Conservation (phyloP, 2,797 vertebrate genomes). For the Sebastes itinus region DNA sequence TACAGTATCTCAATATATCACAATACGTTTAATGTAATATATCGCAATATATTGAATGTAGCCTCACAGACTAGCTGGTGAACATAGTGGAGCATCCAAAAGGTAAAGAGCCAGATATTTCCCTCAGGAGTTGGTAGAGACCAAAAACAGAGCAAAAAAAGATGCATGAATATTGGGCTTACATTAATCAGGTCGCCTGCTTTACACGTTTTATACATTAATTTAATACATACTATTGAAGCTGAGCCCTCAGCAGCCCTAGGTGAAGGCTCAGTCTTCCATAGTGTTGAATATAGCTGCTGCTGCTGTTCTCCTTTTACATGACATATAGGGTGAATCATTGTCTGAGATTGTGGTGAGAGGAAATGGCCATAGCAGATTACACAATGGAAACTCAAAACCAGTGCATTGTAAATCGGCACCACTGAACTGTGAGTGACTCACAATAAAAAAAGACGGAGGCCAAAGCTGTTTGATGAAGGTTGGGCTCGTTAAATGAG, state of each 20-base stretch:
- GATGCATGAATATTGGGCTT: not conserved
- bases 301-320: constrained; percentile 20
- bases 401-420: constrained; percentile 40
- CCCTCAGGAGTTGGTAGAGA: not conserved
- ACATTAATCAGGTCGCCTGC: not conserved
- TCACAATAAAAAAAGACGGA: constrained; percentile 48
- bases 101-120: not conserved
- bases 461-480: constrained; percentile 40
- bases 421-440: constrained; percentile 47
- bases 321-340: constrained; percentile 65
- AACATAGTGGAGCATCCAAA: not conserved
- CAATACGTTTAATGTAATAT: too few species aligned
- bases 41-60: not conserved
- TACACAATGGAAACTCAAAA: constrained; percentile 61
- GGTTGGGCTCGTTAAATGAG: constrained; percentile 6
- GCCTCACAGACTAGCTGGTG: not conserved
- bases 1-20: not conserved
- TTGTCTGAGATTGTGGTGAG: constrained; percentile 57
- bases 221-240: not conserved
- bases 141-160: not conserved
- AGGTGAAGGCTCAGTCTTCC: constrained; percentile 15
- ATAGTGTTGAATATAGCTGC: not conserved
- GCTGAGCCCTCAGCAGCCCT: not conserved
- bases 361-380: constrained; percentile 52
- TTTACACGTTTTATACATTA: not conserved